These are phyloP conservation scores for Turritopsis dohrnii DNA, from an alignment of 30 jellyfish, hydroid and myxozoan species.

Conservation along the genomic window DNA sequence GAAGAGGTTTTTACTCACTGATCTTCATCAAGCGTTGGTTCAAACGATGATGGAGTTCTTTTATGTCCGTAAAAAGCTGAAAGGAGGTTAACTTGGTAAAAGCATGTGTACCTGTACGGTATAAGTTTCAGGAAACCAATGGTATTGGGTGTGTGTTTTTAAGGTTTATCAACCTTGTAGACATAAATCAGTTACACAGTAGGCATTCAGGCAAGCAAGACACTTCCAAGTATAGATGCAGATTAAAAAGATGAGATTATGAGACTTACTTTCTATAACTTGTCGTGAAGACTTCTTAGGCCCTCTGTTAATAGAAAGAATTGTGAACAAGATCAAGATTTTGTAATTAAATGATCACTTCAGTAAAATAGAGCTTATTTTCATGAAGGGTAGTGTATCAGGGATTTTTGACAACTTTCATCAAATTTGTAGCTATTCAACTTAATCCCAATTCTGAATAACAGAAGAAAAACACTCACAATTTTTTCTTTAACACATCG, in stretches of 20 bases:
- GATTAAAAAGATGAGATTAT: too few relatives aligned
- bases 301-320: not conserved
- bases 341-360: too few relatives aligned
- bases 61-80: constrained; percentile 13
- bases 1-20: constrained; percentile 25
- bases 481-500: constrained; percentile 2
- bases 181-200: too few relatives aligned
- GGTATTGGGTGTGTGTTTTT: too few relatives aligned
- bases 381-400: too few relatives aligned
- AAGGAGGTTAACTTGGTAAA: not conserved
- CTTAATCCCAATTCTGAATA: not conserved
- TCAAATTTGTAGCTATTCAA: not conserved
- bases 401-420: not conserved
- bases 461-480: not conserved
- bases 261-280: constrained; percentile 10
- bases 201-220: too few relatives aligned
- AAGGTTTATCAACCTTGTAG: too few relatives aligned
- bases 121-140: too few relatives aligned
- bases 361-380: too few relatives aligned
- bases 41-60: not conserved
- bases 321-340: too few relatives aligned
- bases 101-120: too few relatives aligned
- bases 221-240: not conserved
- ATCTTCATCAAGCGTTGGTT: constrained; percentile 52
- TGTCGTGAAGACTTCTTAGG: constrained; percentile 19